Base-by-base conservation (phyloP, 1,140 invertebrate genomes). In the Tribolium castaneum region DNA sequence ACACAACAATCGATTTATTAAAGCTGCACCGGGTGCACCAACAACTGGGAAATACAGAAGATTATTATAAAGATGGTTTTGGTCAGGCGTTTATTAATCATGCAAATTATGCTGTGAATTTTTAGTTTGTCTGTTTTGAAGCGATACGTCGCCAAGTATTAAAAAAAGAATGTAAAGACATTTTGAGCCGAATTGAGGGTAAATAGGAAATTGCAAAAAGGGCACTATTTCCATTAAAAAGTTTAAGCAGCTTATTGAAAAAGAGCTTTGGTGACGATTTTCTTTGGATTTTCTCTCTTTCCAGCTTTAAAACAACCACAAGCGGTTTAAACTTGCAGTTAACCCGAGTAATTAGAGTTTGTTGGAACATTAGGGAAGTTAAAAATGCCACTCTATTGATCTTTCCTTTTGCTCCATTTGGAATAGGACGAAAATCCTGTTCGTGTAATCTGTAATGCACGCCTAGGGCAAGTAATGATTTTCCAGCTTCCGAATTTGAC, bases 401-500 rank as follows among this genome's bases (percentile, higher is more conserved):
- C 22, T 22, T 30, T 59, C 54, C 34, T 22, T 30, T 9, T 59
- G 54, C 10, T 25, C 5, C 19, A 30, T 59, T 22, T 59, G 19
- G 54, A 30, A 59, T 5, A n/a, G 54, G 14, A 12, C n/a, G n/a
- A 59, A 59, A 59, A 6, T 6, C 25, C 4, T 1, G 54, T 25
- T 52, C 4, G 19, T 59, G 10, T 59, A 7, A 25, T 16, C 52
- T 56, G 7, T 56, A 16, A 56, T 56, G 14, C 52, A 56, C 54
- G 54, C 54, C 19, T 9, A 25, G 9, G 19, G 54, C 19, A 19
- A 25, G 59, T 35, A 66, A 66, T 35, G 59, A 66, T 66, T 66
- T 66, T 66, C 16, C 52, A 62, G 56, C 56, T 62, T 62, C 59
- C 59, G 59, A 66, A 34, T 59, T 66, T 66, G 59, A 66, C 59